Conservation (phyloP, 2,797 vertebrate genomes). For the Neosilurus mollespiculum region DNA sequence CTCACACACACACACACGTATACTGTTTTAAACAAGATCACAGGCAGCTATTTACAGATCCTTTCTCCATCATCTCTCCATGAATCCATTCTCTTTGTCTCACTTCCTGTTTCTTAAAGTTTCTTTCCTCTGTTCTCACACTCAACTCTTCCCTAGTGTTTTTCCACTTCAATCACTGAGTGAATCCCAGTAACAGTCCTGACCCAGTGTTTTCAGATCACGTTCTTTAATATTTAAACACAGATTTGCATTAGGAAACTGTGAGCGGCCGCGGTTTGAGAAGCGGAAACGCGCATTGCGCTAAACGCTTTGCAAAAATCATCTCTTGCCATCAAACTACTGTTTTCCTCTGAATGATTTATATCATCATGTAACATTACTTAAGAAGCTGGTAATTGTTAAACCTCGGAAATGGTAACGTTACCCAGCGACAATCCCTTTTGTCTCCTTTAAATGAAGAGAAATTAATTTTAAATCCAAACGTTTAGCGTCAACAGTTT, state of each 20-base stretch:
- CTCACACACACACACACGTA: not conserved
- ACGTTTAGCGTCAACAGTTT: not conserved
- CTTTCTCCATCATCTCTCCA: conserved; percentile 33
- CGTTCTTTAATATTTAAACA: conserved; percentile 20
- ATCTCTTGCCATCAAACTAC: not conserved
- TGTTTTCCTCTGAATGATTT: not conserved
- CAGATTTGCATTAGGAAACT: conserved; percentile 7
- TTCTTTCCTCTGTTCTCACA: not conserved
- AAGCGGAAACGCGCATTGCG: not conserved
- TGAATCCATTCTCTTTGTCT: conserved; percentile 35
- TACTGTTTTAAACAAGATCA: conserved; percentile 45
- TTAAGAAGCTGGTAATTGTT: not conserved
- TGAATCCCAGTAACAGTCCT: not conserved
- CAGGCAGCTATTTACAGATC: conserved; percentile 67
- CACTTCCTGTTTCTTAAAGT: conserved; percentile 7
- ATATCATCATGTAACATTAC: not conserved
- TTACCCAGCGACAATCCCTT: not conserved
- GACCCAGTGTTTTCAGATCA: not conserved
- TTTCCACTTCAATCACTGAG: not conserved
- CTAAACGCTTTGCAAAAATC: not conserved
- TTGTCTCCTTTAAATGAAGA: not conserved
- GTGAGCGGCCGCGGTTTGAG: not conserved
- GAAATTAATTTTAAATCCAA: not conserved
- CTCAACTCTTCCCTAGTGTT: not conserved
- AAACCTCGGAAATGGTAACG: not conserved